Evolutionary conservation across 2,797 vertebrate species (phyloP), one percentile per base, ranked within the genome.

Genomic region (Sebastes umbrosus): DNA sequence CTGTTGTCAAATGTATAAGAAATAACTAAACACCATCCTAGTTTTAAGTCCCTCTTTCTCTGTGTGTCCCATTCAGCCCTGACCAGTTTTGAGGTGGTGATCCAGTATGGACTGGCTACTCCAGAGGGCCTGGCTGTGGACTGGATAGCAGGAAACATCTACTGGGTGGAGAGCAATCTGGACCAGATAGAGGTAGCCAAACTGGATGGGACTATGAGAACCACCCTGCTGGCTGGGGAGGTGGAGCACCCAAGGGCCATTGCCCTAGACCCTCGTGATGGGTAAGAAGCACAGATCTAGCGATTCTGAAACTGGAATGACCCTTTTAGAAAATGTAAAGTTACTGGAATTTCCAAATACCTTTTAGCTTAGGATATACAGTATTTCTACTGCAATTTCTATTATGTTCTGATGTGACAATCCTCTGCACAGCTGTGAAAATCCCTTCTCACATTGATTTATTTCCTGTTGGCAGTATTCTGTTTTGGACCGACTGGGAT

Each of bases 401-500:
- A n/a, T 20, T 8, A 29, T 63, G 12, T 57, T 79, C 8, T 39
- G 2, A 1, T 39, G 60, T 29, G 18, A 62, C 20, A 3, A 29
- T 7, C 20, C 1, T 57, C 32, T 9, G 6, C 32, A 70, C 59
- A 70, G 77, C 32, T 70, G 57, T 46, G 24, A 72, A 57, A 34
- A 73, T 24, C 46, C 65, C 5, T 50, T n/a, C 67, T 86, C 39
- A 63, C 32, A 8, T 7, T 24, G 4, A 25, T 67, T 39, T n/a
- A 55, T 84, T 83, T 79, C 84, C 59, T 84, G 5, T 88, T 70
- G 36, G 69, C 83, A 99, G 98, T 69, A 99, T 99, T 88, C 95
- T 99, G 3, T 99, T 99, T 92, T 99, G 98, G 98, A 99, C 98
- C 0, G 98, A 99, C 92, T 99, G 98, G 98, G 98, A 99, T 0